Percentiles rank a stretch among this genome's conserved stretches.
Conservation (phyloP, 2,113 vertebrate genomes). For the Capreolus pygargus region DNA sequence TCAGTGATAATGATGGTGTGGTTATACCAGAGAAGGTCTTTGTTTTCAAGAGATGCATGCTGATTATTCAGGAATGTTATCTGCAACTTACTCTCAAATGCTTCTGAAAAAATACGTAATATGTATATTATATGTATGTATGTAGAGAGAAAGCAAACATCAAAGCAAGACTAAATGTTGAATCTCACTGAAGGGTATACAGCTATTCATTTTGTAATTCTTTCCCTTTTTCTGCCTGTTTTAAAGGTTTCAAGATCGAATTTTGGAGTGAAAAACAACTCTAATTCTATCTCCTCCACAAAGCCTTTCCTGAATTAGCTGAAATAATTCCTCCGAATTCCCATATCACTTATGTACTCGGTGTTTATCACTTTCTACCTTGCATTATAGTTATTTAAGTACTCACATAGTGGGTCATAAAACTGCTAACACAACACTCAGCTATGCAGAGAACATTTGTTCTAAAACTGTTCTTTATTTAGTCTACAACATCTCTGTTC, state of each 20-base stretch:
- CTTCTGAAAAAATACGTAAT: not conserved
- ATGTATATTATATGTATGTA: not conserved
- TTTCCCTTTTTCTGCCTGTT: not conserved
- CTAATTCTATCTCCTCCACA: not conserved
- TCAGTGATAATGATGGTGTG: not conserved
- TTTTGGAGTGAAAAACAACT: not conserved
- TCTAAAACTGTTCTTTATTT: slow-evolving; percentile 31
- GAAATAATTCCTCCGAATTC: slow-evolving; percentile 8
- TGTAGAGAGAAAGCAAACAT: not conserved
- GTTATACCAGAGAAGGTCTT: not conserved
- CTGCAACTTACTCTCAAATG: not conserved
- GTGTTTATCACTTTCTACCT: not conserved
- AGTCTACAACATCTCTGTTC: not conserved
- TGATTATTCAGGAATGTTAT: not conserved
- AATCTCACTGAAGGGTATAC: not conserved
- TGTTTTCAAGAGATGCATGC: not conserved
- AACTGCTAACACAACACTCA: not conserved
- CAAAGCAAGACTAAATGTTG: not conserved
- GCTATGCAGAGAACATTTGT: not conserved
- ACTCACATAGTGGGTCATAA: not conserved
- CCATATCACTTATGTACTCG: not conserved
- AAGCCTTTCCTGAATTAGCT: slow-evolving; percentile 11
- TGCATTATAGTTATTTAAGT: slow-evolving; percentile 38
- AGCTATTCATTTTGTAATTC: not conserved
- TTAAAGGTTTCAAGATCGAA: not conserved